Percentiles rank a stretch among this genome's conserved stretches.
phyloP scores from a whole-genome alignment of 2,113 vertebrate genomes.

The Phalacrocorax pelagicus region DNA sequence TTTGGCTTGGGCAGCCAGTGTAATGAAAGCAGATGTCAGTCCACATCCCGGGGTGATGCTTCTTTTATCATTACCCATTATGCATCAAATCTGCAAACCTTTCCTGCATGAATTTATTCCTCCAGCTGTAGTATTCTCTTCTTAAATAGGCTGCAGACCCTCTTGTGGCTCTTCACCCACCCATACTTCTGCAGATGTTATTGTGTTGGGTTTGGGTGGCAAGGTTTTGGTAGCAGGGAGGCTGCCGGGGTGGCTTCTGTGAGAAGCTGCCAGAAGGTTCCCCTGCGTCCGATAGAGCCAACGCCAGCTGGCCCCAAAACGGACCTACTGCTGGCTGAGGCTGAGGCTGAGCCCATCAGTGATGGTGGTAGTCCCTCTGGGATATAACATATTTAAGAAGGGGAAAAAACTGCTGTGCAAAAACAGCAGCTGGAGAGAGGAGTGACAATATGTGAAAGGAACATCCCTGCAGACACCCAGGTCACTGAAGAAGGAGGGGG shows the following conservation, averaged over 20 bases:
- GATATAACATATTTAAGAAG: background rate
- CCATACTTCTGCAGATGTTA: background rate
- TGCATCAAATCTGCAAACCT: background rate
- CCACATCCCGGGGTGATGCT: background rate
- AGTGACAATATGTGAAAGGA: background rate
- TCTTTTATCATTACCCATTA: background rate
- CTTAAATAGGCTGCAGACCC: background rate
- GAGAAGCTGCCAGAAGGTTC: background rate
- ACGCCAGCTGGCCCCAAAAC: background rate
- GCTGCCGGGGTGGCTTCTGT: background rate
- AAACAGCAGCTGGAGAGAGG: background rate
- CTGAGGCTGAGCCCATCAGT: background rate
- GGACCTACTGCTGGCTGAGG: background rate
- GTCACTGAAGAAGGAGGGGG: background rate
- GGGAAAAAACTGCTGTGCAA: background rate
- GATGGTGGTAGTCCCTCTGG: background rate
- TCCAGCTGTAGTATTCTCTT: background rate
- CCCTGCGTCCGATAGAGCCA: background rate
- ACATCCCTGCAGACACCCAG: background rate
- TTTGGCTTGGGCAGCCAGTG: background rate
- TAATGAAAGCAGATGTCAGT: background rate
- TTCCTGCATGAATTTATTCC: background rate
- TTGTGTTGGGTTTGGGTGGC: background rate
- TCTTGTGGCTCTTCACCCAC: background rate
- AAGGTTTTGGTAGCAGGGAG: background rate